These are phyloP conservation scores for Lasioglossum leucozonium DNA, from an alignment of 2,888 invertebrate species.

Conservation along the genomic window DNA sequence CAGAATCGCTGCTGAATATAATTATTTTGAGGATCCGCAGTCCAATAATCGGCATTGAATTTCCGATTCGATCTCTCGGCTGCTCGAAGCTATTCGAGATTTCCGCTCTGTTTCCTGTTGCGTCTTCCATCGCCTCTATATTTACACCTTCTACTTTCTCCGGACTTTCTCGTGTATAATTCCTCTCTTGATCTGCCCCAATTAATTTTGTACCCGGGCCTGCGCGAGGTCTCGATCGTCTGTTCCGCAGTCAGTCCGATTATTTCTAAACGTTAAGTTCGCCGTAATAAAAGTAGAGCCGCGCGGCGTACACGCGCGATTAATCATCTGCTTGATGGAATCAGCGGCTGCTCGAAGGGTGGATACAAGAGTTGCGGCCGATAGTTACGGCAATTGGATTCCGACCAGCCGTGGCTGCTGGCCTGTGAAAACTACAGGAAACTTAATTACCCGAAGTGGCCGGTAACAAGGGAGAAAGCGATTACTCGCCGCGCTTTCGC, in stretches of 20 bases:
- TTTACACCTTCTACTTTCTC: neutral
- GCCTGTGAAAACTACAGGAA: conserved; percentile 75
- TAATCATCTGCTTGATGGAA: conserved; percentile 37
- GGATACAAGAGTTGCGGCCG: conserved; percentile 60
- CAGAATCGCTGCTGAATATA: no score
- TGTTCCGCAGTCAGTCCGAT: neutral
- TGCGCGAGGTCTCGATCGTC: no score
- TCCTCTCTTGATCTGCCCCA: neutral
- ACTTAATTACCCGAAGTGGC: conserved; percentile 77
- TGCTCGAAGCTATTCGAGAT: no score
- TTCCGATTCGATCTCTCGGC: neutral
- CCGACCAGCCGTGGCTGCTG: conserved; percentile 66
- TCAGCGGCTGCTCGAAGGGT: conserved; percentile 30
- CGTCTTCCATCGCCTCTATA: neutral
- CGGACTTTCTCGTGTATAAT: neutral
- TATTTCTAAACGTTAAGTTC: neutral
- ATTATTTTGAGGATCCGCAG: no score
- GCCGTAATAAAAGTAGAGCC: neutral
- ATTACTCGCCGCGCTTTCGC: conserved; percentile 73
- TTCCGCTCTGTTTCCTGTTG: neutral
- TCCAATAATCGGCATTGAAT: no score
- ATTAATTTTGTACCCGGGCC: no score
- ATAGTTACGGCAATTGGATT: conserved; percentile 76
- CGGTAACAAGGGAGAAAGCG: conserved; percentile 72
- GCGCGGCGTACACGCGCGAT: neutral